Percentiles rank a stretch among this genome's conserved stretches.
Evolutionary conservation across 1,140 invertebrate genomes (phyloP).

Genomic region (Tribolium madens): DNA sequence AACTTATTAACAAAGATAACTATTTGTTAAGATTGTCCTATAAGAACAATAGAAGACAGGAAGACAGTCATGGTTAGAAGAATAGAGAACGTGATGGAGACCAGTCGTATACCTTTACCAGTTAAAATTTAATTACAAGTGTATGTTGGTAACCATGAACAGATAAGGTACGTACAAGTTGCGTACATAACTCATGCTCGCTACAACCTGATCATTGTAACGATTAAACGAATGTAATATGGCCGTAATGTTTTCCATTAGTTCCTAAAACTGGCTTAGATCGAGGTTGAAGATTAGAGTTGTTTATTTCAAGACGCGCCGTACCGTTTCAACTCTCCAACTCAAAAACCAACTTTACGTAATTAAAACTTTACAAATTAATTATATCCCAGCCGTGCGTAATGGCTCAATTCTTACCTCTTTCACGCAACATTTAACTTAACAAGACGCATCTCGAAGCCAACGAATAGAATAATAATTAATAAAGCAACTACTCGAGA

Average conservation of each 20-base stretch:
- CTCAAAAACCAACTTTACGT: background rate
- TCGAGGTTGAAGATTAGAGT: constrained; percentile 22
- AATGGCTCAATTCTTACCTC: constrained; percentile 44
- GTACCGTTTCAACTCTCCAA: background rate
- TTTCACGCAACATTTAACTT: constrained; percentile 48
- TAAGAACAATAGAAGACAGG: background rate
- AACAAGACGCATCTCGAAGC: constrained; percentile 36
- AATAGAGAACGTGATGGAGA: constrained; percentile 7
- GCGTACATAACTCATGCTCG: constrained; percentile 42
- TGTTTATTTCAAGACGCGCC: constrained; percentile 28
- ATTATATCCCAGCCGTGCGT: constrained; percentile 26
- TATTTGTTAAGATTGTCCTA: constrained; percentile 16
- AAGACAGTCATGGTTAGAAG: background rate
- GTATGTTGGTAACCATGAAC: constrained; percentile 36
- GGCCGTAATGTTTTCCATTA: constrained; percentile 48
- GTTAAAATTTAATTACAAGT: constrained; percentile 42
- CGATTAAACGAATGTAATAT: constrained; percentile 48
- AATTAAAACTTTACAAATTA: constrained; percentile 13
- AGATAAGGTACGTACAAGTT: constrained; percentile 45
- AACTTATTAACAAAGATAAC: constrained; percentile 53
- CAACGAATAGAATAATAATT: constrained; percentile 43
- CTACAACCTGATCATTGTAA: constrained; percentile 41
- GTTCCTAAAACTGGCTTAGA: constrained; percentile 43
- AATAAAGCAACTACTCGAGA: constrained; percentile 44
- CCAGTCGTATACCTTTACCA: constrained; percentile 17